Evolutionary conservation across 1,140 invertebrate genomes (phyloP).

Genomic region (Ceratitis capitata): DNA sequence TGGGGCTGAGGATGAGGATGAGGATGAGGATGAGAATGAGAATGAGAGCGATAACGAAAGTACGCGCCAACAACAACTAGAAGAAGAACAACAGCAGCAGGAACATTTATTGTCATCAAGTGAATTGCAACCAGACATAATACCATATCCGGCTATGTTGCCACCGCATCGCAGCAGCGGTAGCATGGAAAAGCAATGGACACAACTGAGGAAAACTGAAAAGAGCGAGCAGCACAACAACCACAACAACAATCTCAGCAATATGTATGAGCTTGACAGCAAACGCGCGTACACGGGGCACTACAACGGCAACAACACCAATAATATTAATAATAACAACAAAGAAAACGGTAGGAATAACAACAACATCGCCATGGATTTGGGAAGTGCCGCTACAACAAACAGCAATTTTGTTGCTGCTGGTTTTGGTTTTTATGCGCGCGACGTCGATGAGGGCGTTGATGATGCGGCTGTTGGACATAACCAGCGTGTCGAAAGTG

Average conservation of each 20-base stretch:
- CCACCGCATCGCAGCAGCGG: slow-evolving; percentile 50
- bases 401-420: background rate
- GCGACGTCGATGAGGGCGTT: background rate
- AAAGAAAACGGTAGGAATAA: no score
- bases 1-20: no score
- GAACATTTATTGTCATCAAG: slow-evolving; percentile 43
- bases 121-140: slow-evolving; percentile 60
- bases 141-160: slow-evolving; percentile 55
- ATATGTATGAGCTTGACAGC: background rate
- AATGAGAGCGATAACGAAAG: no score
- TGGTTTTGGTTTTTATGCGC: background rate
- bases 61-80: slow-evolving; percentile 39
- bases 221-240: slow-evolving; percentile 44
- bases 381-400: background rate
- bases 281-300: background rate
- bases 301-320: slow-evolving; percentile 40
- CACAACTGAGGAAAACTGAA: slow-evolving; percentile 47
- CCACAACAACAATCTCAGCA: slow-evolving; percentile 26
- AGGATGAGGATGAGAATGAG: no score
- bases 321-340: no score
- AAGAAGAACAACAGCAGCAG: slow-evolving; percentile 39
- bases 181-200: slow-evolving; percentile 56
- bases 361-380: no score
- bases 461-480: background rate
- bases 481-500: background rate